Evolutionary conservation across 2,797 vertebrate genomes (phyloP), one percentile per base, ranked within the genome.

Genomic region (Lycodopsis pacificus): DNA sequence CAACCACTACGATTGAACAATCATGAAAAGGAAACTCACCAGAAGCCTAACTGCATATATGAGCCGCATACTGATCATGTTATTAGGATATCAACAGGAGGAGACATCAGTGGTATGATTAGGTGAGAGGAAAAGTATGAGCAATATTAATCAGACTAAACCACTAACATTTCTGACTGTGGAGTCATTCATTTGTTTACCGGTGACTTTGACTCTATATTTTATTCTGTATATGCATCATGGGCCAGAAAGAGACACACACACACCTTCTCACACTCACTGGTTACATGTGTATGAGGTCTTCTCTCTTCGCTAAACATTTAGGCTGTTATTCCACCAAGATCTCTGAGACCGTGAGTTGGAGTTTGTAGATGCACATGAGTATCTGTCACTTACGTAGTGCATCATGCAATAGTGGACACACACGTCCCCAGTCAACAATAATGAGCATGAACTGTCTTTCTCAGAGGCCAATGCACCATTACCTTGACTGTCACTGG

Each of bases 191-290:
- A 67, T 69, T 72, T 68, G 22, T 73, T 77, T 81, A 44, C 46
- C 32, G 27, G 14, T 81, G 72, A 84, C 46, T 51, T 71, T 53
- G 68, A 67, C 25, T 0, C 53, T 69, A 64, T 72, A 71, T 82
- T 71, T 70, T 17, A 74, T 66, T 42, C 62, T 54, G 65, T 49
- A 36, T 49, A 61, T 77, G 80, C 48, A 72, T 83, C 46, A 58
- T 13, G 1, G 40, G 34, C 58, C 30, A 59, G 2, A 71, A 25
- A 19, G 46, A 48, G 46, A 13, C n/a, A 40, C 17, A 36, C 53
- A 42, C 53, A 54, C 22, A 15, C 53, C 8, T 14, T 8, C 34
- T 38, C 46, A n/a, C 48, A n/a, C 48, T n/a, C 48, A 20, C 17
- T 63, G 34, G 15, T 32, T 42, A 61, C 19, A 4, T 71, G 58